A percentile compares a stretch with the other conserved stretches of the same genome.
phyloP scores from a whole-genome alignment of 2,113 vertebrate species.

The Leptosomus discolor region DNA sequence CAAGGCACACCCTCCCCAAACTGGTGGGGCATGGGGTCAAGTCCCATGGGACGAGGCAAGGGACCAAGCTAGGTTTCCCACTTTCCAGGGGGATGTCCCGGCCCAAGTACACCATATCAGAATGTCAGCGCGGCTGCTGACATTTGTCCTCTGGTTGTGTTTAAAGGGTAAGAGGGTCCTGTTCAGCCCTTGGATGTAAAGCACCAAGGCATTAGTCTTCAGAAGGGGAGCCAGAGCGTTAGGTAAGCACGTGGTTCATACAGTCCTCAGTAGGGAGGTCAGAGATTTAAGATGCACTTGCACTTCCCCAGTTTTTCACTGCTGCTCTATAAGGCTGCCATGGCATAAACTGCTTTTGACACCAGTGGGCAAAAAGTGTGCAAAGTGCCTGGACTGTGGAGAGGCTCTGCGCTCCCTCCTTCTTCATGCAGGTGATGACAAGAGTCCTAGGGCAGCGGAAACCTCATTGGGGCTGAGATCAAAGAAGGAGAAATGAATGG shows the following conservation, averaged over 20 bases:
- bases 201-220: background rate
- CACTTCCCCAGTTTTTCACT: background rate
- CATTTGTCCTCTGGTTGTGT: background rate
- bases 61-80: background rate
- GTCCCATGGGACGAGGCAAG: background rate
- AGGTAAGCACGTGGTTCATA: background rate
- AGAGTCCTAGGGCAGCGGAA: background rate
- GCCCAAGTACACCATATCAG: background rate
- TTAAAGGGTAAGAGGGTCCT: background rate
- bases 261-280: background rate
- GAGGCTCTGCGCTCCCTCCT: background rate
- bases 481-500: background rate
- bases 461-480: background rate
- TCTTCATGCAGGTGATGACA: background rate
- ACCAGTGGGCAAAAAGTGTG: background rate
- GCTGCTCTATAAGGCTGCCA: background rate
- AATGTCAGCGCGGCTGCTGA: background rate
- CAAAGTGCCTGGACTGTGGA: background rate
- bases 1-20: background rate
- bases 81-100: background rate
- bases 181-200: background rate
- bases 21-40: accelerated
- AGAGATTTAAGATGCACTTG: background rate
- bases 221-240: background rate
- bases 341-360: background rate